Evolutionary conservation across 2,888 invertebrate species (phyloP), one percentile per base, ranked within the genome.

Genomic region (Ganaspis brasiliensis): DNA sequence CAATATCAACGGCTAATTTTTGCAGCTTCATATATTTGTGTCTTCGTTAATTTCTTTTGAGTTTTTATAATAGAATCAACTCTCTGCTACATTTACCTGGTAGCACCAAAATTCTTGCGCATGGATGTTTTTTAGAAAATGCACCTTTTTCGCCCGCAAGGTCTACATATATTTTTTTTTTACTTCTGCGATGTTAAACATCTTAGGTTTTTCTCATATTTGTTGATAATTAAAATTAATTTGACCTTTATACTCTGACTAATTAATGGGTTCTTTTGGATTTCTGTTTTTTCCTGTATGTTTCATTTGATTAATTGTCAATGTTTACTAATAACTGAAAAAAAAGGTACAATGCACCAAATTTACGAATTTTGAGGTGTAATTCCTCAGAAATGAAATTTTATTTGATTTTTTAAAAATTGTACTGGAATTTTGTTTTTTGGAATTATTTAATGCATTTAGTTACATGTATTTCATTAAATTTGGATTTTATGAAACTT

Each of bases 101-200:
- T 76, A 76, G 35, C 63, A 73, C 73, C 73, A 2, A 56, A 70
- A 56, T 59, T 55, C 63, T 63, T 73, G 56, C 55, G 79, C 76
- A 72, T 81, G 75, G 74, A 73, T 67, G 70, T 80, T 76, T 67
- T n/a, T 72, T 76, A 71, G 67, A 35, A 72, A 74, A 75, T 40
- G 72, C 77, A 78, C 72, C 67, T 72, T n/a, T 49, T 40, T 45
- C 45, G 10, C 59, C n/a, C 67, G 74, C 63, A 72, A 21, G 70
- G 37, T 72, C 67, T 75, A 77, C 57, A 59, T n/a, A n/a, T n/a
- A n/a, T n/a, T n/a, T n/a, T n/a, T 59, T 61, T 67, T 56, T 52
- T 26, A 73, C 35, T 70, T 2, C 21, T 72, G 16, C 21, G 8
- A 40, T 63, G 12, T 63, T 10, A 14, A 14, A 63, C 19, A 4